phyloP scores from a whole-genome alignment of 2,797 vertebrate genomes.

The Stomatorhinus walkeri region DNA sequence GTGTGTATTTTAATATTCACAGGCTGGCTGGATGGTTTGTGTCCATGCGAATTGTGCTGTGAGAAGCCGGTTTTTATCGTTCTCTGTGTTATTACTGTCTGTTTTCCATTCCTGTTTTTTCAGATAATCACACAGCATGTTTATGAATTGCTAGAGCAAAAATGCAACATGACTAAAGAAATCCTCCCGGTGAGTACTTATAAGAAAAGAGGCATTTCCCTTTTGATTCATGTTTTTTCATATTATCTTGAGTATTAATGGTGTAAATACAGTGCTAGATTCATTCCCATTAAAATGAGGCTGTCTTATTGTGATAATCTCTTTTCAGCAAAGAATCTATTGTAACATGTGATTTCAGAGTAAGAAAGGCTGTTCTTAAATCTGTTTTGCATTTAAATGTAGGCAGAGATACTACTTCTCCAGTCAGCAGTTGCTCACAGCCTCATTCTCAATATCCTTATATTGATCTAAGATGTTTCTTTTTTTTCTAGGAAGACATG shows the following conservation, averaged over 20 bases:
- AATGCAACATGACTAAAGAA: conserved; percentile 87
- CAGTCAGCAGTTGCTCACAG: conserved; percentile 48
- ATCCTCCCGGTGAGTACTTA: conserved; percentile 83
- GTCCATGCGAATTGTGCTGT: conserved; percentile 32
- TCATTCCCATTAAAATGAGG: conserved; percentile 45
- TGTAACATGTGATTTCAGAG: conserved; percentile 59
- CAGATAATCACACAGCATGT: conserved; percentile 95
- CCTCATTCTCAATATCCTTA: conserved; percentile 26
- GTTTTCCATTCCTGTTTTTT: conserved; percentile 30
- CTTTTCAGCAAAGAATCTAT: conserved; percentile 60
- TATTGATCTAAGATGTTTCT: not conserved
- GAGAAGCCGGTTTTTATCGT: conserved; percentile 14
- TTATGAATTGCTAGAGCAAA: conserved; percentile 85
- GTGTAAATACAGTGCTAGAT: conserved; percentile 50
- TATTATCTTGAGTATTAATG: conserved; percentile 55
- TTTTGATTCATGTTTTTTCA: conserved; percentile 52
- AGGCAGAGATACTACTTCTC: conserved; percentile 51
- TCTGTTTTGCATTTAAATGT: conserved; percentile 61
- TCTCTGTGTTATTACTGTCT: conserved; percentile 32
- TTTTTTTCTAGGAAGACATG: conserved; percentile 22
- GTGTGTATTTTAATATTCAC: conserved; percentile 27
- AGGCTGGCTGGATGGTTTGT: conserved; percentile 9
- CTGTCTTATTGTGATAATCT: conserved; percentile 52
- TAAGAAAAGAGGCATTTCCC: conserved; percentile 39
- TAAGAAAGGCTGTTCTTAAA: conserved; percentile 48